Evolutionary conservation across 2,888 invertebrate genomes (phyloP), one percentile per base, ranked within the genome.

Genomic region (Nebria brevicollis): DNA sequence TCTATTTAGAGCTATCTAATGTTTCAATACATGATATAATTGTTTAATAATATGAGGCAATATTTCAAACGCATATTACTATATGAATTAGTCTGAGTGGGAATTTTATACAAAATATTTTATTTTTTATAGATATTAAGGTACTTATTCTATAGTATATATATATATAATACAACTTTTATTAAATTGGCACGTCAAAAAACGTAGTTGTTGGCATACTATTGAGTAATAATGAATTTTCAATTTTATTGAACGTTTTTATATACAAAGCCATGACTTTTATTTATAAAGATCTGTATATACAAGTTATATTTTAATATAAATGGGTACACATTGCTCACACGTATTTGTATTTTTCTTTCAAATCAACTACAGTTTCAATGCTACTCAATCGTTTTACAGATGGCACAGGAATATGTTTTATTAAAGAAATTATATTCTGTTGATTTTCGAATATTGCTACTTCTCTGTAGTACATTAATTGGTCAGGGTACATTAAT

Each of bases 301-400:
- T 79, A 75, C 74, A 73, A 77, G 11, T 26, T 43, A 70, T 75
- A 79, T 79, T 79, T 75, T 79, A 68, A 79, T 79, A 79, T 73
- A 73, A 11, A 73, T 73, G 26, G 11, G 68, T 65, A 20, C 41
- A 77, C 13, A 11, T 34, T 34, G 41, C 15, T 72, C 15, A 72
- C 11, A 34, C 72, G 13, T 34, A 34, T 11, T 75, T 54, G 54
- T 20, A 64, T 65, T 75, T 65, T 20, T 75, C 13, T 4, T 75
- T 43, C 25, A 75, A 54, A 54, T 54, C 54, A 54, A 54, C 54
- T 54, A 54, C 8, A 54, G 8, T 6, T 54, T 11, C 13, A 11
- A 13, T 8, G 2, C 7, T 7, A 13, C 54, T 54, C 8, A 54
- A 3, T 13, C 2, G 11, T 54, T 5, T 2, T 2, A 54, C 4